A percentile compares a stretch with the other conserved stretches of the same genome.
Evolutionary conservation across 1,140 invertebrate genomes (phyloP).

Genomic region (Lasioglossum albipes): DNA sequence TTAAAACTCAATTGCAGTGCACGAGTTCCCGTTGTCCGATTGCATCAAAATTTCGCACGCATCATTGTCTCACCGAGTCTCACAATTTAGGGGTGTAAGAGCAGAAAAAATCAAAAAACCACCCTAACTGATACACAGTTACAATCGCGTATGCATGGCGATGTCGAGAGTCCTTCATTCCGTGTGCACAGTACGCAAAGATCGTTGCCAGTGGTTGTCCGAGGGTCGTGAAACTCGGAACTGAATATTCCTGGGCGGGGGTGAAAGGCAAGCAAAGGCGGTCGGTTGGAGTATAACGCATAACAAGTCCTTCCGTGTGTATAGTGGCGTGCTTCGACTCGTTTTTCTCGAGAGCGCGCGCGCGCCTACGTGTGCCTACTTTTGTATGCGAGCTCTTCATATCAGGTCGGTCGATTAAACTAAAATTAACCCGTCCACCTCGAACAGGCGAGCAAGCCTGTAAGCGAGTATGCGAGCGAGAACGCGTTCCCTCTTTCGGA

Average conservation of each 20-base stretch:
- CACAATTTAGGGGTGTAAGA: too few species aligned
- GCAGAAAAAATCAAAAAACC: too few species aligned
- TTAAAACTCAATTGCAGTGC: too few species aligned
- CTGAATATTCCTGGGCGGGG: slow-evolving; percentile 15
- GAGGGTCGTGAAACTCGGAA: slow-evolving; percentile 55
- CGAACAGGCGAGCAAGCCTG: slow-evolving; percentile 35
- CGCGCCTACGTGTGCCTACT: slow-evolving; percentile 20
- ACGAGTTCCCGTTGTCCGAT: too few species aligned
- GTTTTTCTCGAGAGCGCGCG: slow-evolving; percentile 11
- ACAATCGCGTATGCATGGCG: too few species aligned
- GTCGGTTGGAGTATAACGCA: slow-evolving; percentile 5
- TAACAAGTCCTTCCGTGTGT: slow-evolving; percentile 28
- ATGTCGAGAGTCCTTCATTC: too few species aligned
- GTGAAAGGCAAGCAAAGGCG: slow-evolving; percentile 10
- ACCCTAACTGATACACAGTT: too few species aligned
- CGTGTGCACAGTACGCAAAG: too few species aligned
- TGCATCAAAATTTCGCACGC: too few species aligned
- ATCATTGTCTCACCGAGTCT: too few species aligned
- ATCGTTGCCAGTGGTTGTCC: slow-evolving; percentile 16
- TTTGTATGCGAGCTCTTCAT: slow-evolving; percentile 52
- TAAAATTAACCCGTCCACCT: slow-evolving; percentile 67
- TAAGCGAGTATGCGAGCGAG: not conserved
- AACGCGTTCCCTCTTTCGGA: slow-evolving; percentile 51
- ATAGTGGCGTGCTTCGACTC: slow-evolving; percentile 26
- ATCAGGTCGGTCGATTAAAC: slow-evolving; percentile 69